Percentiles rank a stretch among this genome's conserved stretches.
Evolutionary conservation across 2,113 vertebrate genomes (phyloP).

Genomic region (Campylomormyrus tamandua): DNA sequence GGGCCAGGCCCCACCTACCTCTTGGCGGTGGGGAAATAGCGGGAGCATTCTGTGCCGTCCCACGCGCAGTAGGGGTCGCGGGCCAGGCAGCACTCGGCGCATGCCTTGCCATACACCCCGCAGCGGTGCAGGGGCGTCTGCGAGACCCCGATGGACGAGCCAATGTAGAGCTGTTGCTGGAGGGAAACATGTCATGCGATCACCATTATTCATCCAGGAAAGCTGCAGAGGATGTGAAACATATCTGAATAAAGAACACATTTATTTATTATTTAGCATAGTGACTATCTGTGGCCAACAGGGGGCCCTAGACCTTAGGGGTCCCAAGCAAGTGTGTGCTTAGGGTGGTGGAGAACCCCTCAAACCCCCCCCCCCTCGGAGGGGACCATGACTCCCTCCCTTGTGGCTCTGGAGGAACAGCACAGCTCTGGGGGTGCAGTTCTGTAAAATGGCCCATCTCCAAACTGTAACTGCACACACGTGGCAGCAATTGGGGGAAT

Average conservation of each 20-base stretch:
- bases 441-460: neutral
- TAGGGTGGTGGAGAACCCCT: neutral
- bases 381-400: neutral
- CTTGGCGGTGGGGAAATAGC: constrained; percentile 94
- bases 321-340: neutral
- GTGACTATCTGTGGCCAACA: neutral
- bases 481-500: neutral
- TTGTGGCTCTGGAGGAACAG: neutral
- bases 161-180: constrained; percentile 94
- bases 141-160: constrained; percentile 78
- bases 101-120: constrained; percentile 90
- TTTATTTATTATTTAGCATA: neutral
- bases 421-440: neutral
- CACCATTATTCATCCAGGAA: neutral
- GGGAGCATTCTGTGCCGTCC: constrained; percentile 89
- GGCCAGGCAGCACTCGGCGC: constrained; percentile 95
- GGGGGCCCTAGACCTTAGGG: neutral
- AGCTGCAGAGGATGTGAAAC: neutral
- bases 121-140: constrained; percentile 93
- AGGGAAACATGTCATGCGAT: constrained; percentile 24
- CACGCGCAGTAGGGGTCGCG: constrained; percentile 95
- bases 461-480: neutral
- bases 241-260: neutral
- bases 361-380: neutral
- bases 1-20: constrained; percentile 61